Percentiles rank a stretch among this genome's conserved stretches.
phyloP scores from a whole-genome alignment of 2,888 invertebrate genomes.

The Eilema depressum region DNA sequence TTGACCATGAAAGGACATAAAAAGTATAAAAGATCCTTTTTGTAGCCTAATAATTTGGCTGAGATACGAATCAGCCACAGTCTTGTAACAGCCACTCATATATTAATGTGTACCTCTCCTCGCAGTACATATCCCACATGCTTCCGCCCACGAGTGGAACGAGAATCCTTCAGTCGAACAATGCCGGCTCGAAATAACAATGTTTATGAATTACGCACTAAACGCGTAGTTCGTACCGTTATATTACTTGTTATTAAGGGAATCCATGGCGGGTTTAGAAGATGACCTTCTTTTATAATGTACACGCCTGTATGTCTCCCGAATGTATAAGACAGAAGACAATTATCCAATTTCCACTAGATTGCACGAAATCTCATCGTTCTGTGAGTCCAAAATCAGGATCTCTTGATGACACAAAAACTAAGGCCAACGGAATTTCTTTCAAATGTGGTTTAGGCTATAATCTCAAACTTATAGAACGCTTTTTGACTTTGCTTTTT shows the following conservation, averaged over 20 bases:
- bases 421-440: background rate
- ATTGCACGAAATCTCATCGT: too few species aligned
- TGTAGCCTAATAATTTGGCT: background rate
- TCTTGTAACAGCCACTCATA: background rate
- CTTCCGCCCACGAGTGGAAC: slow-evolving; percentile 5
- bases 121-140: slow-evolving; percentile 8
- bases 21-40: background rate
- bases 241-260: background rate
- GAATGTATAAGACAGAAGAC: background rate
- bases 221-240: slow-evolving; percentile 8
- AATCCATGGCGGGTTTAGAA: background rate
- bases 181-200: slow-evolving; percentile 23
- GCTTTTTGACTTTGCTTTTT: too few species aligned
- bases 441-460: too few species aligned
- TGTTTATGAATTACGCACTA: slow-evolving; percentile 18
- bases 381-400: too few species aligned
- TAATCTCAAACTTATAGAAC: too few species aligned
- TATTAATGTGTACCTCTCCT: background rate
- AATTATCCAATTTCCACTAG: background rate
- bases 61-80: slow-evolving; percentile 5
- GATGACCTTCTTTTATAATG: background rate
- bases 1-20: too few species aligned
- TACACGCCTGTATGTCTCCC: background rate
- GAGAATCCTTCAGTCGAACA: slow-evolving; percentile 20
- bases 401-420: background rate